Base-by-base conservation (phyloP, 1,140 invertebrate genomes). In the Rhagoletis pomonella region DNA sequence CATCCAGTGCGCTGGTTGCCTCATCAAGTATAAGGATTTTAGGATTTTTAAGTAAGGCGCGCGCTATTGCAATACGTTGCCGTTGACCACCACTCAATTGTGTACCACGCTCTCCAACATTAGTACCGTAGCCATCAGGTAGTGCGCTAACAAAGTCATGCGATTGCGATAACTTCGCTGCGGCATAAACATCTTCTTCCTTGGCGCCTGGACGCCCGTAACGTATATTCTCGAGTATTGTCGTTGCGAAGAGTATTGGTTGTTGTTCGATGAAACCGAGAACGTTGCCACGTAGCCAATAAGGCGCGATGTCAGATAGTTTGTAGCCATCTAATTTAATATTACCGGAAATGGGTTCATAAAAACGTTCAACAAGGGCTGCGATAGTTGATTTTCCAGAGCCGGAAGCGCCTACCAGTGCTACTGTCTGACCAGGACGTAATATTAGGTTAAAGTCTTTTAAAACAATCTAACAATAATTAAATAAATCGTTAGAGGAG, bases 251-350 rank as follows among this genome's bases (percentile, higher is more conserved):
- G 65, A 99, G 92, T 86, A 98, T 95, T 1, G 98, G 98, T 92
- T 99, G 98, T 94, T 99, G 98, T 92, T 97, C 97, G 86, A 99
- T 99, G 87, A 97, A 96, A 3, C 98, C 98, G 73, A 99, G 95
- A 10, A 96, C 96, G 62, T 95, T 94, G 81, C 97, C 96, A 62
- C 98, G 94, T 44, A 99, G 94, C 97, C 98, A 99, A 67, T 95
- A 95, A n/a, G 96, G 96, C 91, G 98, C 96, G 47, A 99, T 93
- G 7, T 95, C 93, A 58, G 94, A 93, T 0, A 99, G 94, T 92
- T 98, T 96, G 67, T 95, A 90, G 4, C 96, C 97, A 93, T 98
- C 97, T 88, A 99, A 94, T 39, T 94, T 95, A 73, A 99, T 96
- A 47, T 93, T 92, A 12, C 98, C 98, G 7, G 93, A 89, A 73